A percentile compares a stretch with the other conserved stretches of the same genome.
Conservation (phyloP, 2,797 vertebrate genomes). For the Gorsachius magnificus region DNA sequence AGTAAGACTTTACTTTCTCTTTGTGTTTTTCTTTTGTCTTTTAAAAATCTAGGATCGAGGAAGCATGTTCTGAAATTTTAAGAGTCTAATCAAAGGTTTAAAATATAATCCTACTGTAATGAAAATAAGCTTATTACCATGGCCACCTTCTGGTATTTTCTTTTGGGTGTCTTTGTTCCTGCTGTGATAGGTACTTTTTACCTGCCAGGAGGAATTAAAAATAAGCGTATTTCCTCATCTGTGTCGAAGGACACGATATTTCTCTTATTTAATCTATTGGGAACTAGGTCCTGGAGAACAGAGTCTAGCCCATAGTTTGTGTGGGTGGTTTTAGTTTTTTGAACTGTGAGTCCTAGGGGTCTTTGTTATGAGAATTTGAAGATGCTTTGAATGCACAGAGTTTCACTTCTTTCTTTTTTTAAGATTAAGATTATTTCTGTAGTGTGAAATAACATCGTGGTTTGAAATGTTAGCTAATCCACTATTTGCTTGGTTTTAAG, state of each 20-base stretch:
- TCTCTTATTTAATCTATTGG: neutral
- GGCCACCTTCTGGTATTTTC: conserved; percentile 42
- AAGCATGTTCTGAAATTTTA: conserved; percentile 30
- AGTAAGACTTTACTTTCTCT: neutral
- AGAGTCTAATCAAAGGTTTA: conserved; percentile 51
- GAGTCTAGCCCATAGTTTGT: neutral
- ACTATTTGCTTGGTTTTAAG: neutral
- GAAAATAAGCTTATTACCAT: conserved; percentile 47
- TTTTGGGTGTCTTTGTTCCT: neutral
- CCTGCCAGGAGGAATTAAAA: conserved; percentile 13
- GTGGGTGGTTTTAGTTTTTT: neutral
- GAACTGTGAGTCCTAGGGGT: neutral
- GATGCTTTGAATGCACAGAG: neutral
- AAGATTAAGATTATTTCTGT: neutral
- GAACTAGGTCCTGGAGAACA: neutral
- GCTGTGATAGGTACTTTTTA: neutral
- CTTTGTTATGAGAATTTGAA: neutral
- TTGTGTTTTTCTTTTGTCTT: conserved; percentile 29
- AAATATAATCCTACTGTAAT: conserved; percentile 35
- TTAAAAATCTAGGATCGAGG: neutral
- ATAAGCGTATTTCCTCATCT: neutral
- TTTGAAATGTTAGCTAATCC: neutral
- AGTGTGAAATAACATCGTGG: neutral
- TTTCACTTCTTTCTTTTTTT: neutral
- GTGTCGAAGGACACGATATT: neutral